Percentiles rank a stretch among this genome's conserved stretches.
Evolutionary conservation across 2,797 vertebrate species (phyloP).

Genomic region (Phrynocephalus forsythii): DNA sequence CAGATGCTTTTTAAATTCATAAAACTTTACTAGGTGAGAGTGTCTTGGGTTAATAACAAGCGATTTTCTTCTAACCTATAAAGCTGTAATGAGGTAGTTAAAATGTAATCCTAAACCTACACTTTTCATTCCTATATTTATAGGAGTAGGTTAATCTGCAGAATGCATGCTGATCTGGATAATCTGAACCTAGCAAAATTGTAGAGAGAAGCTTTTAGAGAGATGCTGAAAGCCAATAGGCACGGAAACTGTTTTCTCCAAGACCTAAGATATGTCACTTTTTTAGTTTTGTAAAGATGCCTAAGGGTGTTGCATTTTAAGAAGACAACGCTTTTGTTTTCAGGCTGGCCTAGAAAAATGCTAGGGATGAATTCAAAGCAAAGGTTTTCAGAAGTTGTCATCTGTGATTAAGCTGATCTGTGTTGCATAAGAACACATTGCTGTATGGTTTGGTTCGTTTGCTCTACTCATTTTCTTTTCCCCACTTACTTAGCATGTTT

Average conservation of each 20-base stretch:
- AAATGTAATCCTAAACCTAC: slow-evolving; percentile 49
- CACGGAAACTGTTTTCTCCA: slow-evolving; percentile 26
- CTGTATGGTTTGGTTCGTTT: rapidly evolving
- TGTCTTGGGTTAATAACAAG: slow-evolving; percentile 44
- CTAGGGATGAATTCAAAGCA: slow-evolving; percentile 69
- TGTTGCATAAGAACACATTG: slow-evolving; percentile 42
- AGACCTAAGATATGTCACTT: slow-evolving; percentile 64
- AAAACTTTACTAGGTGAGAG: slow-evolving; percentile 38
- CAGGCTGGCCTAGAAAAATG: slow-evolving; percentile 70
- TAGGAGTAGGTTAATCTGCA: slow-evolving; percentile 50
- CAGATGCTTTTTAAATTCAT: slow-evolving; percentile 35
- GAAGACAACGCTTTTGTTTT: slow-evolving; percentile 74
- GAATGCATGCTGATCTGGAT: slow-evolving; percentile 59
- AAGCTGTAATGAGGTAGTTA: slow-evolving; percentile 47
- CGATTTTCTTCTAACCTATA: slow-evolving; percentile 22
- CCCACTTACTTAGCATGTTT: not conserved
- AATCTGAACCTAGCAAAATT: slow-evolving; percentile 63
- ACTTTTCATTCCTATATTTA: slow-evolving; percentile 52
- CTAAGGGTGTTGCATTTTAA: slow-evolving; percentile 71
- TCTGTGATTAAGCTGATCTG: slow-evolving; percentile 71
- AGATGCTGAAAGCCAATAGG: slow-evolving; percentile 58
- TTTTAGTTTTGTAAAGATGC: slow-evolving; percentile 53
- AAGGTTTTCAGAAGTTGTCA: slow-evolving; percentile 73
- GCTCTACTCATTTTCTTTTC: slow-evolving; percentile 10
- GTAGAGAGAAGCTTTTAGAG: slow-evolving; percentile 62